phyloP scores from a whole-genome alignment of 64 coral and sea anemone species.

The Stylophora pistillata region DNA sequence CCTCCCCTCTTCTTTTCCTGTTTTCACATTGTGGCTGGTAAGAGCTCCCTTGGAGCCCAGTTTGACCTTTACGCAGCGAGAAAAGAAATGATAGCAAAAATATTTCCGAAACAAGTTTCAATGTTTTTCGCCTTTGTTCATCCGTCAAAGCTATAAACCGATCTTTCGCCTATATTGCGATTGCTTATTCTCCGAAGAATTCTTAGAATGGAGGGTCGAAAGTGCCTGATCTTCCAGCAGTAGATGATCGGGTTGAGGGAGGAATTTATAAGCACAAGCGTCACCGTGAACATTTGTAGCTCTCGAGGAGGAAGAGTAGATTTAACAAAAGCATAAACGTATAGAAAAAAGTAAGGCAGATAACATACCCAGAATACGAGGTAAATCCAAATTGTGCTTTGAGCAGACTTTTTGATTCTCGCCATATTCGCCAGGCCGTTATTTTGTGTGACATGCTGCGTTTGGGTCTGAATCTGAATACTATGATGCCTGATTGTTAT shows the following conservation, averaged over 20 bases:
- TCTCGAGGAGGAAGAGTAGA: background rate
- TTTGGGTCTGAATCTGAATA: background rate
- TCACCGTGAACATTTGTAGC: background rate
- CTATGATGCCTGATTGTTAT: background rate
- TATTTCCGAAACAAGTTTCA: too few species aligned
- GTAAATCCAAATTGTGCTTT: background rate
- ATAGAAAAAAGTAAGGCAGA: background rate
- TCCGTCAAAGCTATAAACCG: background rate
- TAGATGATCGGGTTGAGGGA: slow-evolving; percentile 7
- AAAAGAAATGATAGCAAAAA: too few species aligned
- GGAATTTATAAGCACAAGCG: background rate
- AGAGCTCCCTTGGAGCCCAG: too few species aligned
- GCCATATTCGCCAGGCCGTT: background rate
- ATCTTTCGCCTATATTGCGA: background rate
- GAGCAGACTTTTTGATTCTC: background rate
- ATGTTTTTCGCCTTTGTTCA: too few species aligned
- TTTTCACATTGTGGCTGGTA: too few species aligned
- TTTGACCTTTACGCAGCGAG: too few species aligned
- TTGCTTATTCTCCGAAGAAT: background rate
- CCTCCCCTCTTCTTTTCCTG: too few species aligned
- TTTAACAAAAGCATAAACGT: background rate
- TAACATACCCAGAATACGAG: slow-evolving; percentile 12
- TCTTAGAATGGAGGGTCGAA: background rate
- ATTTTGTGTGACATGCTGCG: background rate
- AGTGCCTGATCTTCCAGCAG: background rate